These are phyloP conservation scores for Poecilia wingei DNA, from an alignment of 2,797 vertebrate species.

Conservation along the genomic window DNA sequence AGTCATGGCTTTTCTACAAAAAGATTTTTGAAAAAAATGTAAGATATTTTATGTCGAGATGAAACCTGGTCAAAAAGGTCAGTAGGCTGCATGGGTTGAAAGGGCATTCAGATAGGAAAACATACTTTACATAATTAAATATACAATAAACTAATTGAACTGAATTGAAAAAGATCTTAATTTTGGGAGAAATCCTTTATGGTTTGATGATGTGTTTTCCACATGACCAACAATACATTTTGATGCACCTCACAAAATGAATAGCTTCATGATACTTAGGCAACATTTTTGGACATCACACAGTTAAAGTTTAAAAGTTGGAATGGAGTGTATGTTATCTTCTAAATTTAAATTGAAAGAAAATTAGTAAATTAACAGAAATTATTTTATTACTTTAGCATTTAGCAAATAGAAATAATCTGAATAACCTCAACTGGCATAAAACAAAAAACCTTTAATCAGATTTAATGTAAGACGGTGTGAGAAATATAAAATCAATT, in stretches of 20 bases:
- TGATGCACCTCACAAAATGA: background rate
- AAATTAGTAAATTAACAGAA: no score
- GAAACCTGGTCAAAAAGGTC: no score
- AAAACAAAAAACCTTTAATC: background rate
- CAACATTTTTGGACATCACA: background rate
- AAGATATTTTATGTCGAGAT: no score
- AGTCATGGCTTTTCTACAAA: no score
- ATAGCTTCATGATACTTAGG: background rate
- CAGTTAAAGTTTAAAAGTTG: background rate
- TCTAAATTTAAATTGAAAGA: background rate
- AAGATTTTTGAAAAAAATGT: no score
- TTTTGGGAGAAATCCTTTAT: background rate
- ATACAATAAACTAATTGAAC: background rate
- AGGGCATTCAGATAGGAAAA: no score
- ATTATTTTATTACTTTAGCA: no score
- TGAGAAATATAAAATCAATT: background rate
- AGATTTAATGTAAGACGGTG: background rate
- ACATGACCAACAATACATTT: background rate
- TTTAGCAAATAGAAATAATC: background rate
- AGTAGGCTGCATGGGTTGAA: no score
- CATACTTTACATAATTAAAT: no score
- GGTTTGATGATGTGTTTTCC: background rate
- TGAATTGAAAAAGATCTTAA: background rate
- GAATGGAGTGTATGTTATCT: background rate
- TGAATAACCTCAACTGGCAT: background rate